Conservation (phyloP, 2,113 vertebrate species). For the Elachura formosa region DNA sequence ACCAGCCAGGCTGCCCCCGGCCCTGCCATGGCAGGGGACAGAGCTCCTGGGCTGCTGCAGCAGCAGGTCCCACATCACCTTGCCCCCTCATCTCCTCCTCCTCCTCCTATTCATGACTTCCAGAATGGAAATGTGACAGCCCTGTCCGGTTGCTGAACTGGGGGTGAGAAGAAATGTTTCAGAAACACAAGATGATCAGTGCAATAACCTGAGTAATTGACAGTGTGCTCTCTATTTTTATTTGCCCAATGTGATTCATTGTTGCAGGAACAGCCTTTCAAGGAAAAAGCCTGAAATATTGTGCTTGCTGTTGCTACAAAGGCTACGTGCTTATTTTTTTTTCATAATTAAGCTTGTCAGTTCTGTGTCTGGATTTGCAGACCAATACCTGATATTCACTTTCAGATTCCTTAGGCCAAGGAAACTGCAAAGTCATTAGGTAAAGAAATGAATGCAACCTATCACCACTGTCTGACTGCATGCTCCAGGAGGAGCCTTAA, state of each 20-base stretch:
- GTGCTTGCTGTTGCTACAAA: neutral
- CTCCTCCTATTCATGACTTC: accelerated
- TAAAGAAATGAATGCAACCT: neutral
- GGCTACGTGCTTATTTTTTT: neutral
- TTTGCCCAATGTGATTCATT: neutral
- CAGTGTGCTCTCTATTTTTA: neutral
- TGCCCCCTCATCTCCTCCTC: too few relatives aligned
- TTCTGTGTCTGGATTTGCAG: neutral
- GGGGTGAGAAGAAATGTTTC: neutral
- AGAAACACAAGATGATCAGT: neutral
- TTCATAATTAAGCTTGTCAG: neutral
- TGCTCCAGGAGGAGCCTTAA: neutral
- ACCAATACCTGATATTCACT: neutral
- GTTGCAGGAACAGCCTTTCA: neutral
- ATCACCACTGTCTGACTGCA: neutral
- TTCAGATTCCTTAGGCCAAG: neutral
- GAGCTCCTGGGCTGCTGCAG: accelerated
- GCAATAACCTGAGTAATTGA: neutral
- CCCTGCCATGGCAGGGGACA: neutral
- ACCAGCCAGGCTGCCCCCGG: accelerated
- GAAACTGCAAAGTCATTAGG: neutral
- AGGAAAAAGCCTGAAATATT: neutral
- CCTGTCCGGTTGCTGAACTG: neutral
- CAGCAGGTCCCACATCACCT: neutral
- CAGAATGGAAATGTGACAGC: neutral